Conservation (phyloP, 2,888 invertebrate genomes). For the Cryptus armator region DNA sequence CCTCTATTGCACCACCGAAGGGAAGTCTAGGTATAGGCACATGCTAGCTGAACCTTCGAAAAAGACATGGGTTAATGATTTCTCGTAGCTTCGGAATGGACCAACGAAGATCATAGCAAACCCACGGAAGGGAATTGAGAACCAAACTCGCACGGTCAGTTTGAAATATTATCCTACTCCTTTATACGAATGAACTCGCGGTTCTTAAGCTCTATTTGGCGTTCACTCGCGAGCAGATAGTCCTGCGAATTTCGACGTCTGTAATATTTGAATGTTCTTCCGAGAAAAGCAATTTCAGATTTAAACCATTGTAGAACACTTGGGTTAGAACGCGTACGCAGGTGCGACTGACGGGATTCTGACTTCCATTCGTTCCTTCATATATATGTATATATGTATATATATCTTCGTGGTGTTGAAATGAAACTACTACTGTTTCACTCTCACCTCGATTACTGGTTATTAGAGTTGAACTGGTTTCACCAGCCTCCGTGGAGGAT, state of each 20-base stretch:
- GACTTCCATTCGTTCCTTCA: slow-evolving; percentile 16
- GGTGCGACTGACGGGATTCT: slow-evolving; percentile 52
- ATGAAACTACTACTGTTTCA: slow-evolving; percentile 45
- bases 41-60: slow-evolving; percentile 39
- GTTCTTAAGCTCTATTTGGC: slow-evolving; percentile 1
- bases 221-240: not conserved
- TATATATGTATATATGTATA: too few relatives aligned
- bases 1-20: slow-evolving; percentile 33
- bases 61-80: slow-evolving; percentile 62
- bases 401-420: not conserved
- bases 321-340: slow-evolving; percentile 53
- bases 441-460: slow-evolving; percentile 61
- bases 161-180: slow-evolving; percentile 2
- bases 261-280: slow-evolving; percentile 54
- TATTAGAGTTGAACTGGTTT: slow-evolving; percentile 54
- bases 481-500: slow-evolving; percentile 21
- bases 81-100: slow-evolving; percentile 28
- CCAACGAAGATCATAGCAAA: slow-evolving; percentile 19
- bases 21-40: slow-evolving; percentile 25
- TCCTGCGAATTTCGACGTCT: slow-evolving; percentile 7
- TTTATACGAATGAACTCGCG: not conserved
- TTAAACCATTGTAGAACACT: slow-evolving; percentile 55
- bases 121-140: slow-evolving; percentile 19
- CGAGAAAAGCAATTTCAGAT: slow-evolving; percentile 62
- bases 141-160: slow-evolving; percentile 29